A percentile compares a stretch with the other conserved stretches of the same genome.
These are phyloP conservation scores for Tinea semifulvella DNA, from an alignment of 2,888 invertebrate genomes.

Conservation along the genomic window DNA sequence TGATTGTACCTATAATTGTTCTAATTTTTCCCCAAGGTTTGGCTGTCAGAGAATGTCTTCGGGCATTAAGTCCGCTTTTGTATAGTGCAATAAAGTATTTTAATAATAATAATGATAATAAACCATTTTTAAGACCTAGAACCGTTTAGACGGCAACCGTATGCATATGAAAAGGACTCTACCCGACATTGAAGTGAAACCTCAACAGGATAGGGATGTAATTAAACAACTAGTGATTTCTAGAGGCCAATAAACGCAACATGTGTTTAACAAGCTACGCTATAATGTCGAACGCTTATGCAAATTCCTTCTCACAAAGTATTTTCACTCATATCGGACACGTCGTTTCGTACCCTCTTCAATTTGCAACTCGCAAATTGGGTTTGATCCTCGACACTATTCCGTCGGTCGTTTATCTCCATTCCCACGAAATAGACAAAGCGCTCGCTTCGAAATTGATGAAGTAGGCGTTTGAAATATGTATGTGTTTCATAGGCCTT, in stretches of 20 bases:
- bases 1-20: too few relatives aligned
- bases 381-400: conserved; percentile 49
- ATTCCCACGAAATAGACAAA: conserved; percentile 38
- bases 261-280: conserved; percentile 5
- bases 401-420: conserved; percentile 49
- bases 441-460: conserved; percentile 28
- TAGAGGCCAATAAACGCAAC: background rate
- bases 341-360: conserved; percentile 29
- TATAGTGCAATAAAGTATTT: too few relatives aligned
- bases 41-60: too few relatives aligned
- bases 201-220: too few relatives aligned
- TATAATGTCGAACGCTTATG: conserved; percentile 7
- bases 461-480: conserved; percentile 19
- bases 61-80: too few relatives aligned
- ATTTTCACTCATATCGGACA: conserved; percentile 12
- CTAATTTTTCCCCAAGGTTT: too few relatives aligned
- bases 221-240: too few relatives aligned
- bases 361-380: conserved; percentile 46
- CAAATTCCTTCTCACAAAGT: conserved; percentile 11
- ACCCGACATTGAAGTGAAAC: too few relatives aligned
- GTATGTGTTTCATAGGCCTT: conserved; percentile 13
- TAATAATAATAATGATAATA: too few relatives aligned
- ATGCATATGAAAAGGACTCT: too few relatives aligned
- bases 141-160: too few relatives aligned
- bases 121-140: too few relatives aligned